Percentiles rank a stretch among this genome's conserved stretches.
These are phyloP conservation scores for Augiades crinisus DNA, from an alignment of 2,888 invertebrate genomes.

Conservation along the genomic window DNA sequence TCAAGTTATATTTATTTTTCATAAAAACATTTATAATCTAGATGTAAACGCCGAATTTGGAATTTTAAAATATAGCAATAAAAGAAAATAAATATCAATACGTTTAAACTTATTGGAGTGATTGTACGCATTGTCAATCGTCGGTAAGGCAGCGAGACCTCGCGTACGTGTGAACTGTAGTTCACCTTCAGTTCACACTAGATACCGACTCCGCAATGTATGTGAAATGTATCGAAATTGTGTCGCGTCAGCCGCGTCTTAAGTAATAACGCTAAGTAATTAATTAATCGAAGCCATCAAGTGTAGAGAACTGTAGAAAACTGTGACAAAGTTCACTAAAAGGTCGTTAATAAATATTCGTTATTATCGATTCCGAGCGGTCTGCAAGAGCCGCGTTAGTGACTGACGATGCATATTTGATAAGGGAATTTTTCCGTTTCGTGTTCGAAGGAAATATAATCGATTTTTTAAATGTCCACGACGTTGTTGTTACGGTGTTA, in stretches of 20 bases:
- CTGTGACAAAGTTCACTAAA: conserved; percentile 20
- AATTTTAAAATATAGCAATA: too few species aligned
- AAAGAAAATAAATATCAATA: not conserved
- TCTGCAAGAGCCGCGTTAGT: conserved; percentile 54
- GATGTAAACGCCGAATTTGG: too few species aligned
- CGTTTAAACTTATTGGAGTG: conserved; percentile 30
- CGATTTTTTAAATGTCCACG: conserved; percentile 35
- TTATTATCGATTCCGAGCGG: conserved; percentile 21
- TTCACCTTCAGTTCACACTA: conserved; percentile 28
- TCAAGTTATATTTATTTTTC: too few species aligned
- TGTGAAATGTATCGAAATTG: not conserved
- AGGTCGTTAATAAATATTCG: conserved; percentile 4
- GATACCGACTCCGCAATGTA: conserved; percentile 20
- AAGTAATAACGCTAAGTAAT: not conserved
- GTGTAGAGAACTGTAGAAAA: conserved; percentile 18
- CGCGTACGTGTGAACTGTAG: conserved; percentile 21
- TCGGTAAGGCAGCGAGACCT: conserved; percentile 13
- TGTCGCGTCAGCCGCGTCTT: not conserved
- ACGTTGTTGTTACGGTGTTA: too few species aligned
- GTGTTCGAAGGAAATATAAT: conserved; percentile 36
- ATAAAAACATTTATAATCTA: too few species aligned
- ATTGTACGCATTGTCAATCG: conserved; percentile 35
- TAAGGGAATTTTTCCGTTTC: conserved; percentile 48
- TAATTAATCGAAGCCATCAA: conserved; percentile 23
- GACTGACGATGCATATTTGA: conserved; percentile 60